These are phyloP conservation scores for Eurystomus glaucurus DNA, from an alignment of 2,797 vertebrate species.

Conservation along the genomic window DNA sequence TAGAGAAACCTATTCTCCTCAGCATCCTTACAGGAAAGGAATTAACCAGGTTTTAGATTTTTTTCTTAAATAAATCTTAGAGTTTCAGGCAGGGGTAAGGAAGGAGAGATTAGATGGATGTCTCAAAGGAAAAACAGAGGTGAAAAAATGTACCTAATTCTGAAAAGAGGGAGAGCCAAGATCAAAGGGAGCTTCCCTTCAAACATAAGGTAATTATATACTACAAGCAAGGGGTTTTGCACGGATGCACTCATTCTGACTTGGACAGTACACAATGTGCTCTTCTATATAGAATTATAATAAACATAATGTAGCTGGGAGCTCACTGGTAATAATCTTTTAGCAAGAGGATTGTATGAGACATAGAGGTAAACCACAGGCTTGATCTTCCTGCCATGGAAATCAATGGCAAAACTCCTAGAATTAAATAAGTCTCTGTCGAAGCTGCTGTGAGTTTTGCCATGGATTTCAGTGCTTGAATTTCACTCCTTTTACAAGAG, in stretches of 20 bases:
- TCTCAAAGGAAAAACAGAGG: background rate
- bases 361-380: background rate
- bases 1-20: background rate
- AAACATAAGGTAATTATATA: background rate
- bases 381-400: conserved; percentile 14
- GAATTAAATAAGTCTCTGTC: background rate
- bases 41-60: background rate
- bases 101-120: background rate
- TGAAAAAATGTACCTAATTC: background rate
- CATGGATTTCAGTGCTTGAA: background rate
- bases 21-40: background rate
- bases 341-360: background rate
- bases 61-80: background rate
- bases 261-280: background rate
- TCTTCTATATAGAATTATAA: background rate
- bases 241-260: background rate
- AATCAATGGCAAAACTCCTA: conserved; percentile 15
- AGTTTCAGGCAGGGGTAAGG: background rate
- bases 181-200: conserved; percentile 21
- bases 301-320: background rate
- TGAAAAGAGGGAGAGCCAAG: background rate
- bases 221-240: background rate
- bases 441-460: background rate
- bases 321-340: background rate
- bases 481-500: conserved; percentile 21